phyloP scores from a whole-genome alignment of 2,113 vertebrate genomes.

The Hydrochoerus hydrochaeris region DNA sequence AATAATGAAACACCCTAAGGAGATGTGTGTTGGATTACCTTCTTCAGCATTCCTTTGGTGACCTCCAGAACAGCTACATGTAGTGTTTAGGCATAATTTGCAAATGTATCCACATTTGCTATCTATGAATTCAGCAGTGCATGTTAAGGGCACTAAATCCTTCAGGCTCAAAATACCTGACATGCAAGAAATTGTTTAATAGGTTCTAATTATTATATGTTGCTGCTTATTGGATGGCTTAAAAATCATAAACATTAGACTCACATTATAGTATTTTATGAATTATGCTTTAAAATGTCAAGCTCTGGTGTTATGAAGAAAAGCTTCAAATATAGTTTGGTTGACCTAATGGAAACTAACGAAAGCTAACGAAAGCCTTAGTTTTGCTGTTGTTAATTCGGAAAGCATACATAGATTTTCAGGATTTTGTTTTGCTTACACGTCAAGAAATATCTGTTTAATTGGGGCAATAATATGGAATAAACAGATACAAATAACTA shows the following conservation, averaged over 20 bases:
- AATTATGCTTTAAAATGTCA: slow-evolving; percentile 18
- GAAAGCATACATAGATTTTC: neutral
- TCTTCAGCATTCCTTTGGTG: slow-evolving; percentile 32
- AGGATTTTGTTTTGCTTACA: slow-evolving; percentile 69
- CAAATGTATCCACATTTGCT: slow-evolving; percentile 12
- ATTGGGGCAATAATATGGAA: slow-evolving; percentile 52
- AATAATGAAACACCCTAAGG: neutral
- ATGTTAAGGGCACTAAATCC: slow-evolving; percentile 7
- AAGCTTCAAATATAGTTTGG: neutral
- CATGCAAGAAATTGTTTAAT: neutral
- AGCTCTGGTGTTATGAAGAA: neutral
- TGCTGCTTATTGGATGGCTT: neutral
- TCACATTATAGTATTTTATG: neutral
- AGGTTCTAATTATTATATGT: neutral
- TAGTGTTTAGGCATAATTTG: slow-evolving; percentile 49
- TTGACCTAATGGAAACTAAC: slow-evolving; percentile 25
- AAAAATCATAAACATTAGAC: neutral
- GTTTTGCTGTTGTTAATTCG: neutral
- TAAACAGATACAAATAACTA: slow-evolving; percentile 61
- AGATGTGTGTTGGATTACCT: neutral
- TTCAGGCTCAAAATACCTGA: slow-evolving; percentile 33
- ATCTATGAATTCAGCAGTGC: slow-evolving; percentile 56
- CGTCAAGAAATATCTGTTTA: slow-evolving; percentile 67
- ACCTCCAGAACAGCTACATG: neutral
- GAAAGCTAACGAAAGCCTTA: neutral